Base-by-base conservation (phyloP, 2,888 invertebrate species). In the Prenolepis imparis region DNA sequence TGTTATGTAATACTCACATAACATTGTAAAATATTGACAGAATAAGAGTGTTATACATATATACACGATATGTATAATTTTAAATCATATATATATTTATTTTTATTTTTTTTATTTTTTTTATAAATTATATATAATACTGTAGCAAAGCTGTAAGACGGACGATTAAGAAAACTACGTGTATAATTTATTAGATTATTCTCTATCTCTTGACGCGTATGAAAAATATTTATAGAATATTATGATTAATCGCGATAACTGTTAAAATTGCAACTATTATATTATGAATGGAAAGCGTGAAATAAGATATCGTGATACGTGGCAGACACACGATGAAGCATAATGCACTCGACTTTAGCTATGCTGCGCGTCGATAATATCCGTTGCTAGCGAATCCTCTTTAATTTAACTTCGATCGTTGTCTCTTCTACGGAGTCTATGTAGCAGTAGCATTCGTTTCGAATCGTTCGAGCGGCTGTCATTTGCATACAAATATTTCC, bases 401-500 rank as follows among this genome's bases (percentile, higher is more conserved):
- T 72, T 80, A 80, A 80, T 80, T 80, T 80, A 80, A 80, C 78
- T 70, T 80, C 72, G 78, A 80, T 80, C 78, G 72, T 78, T 32
- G 72, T 70, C 32, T 44, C 59, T 32, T 70, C 18, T 18, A 36
- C 15, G 21, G 48, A 32, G 44, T 12, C 41, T 15, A 24, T 59
- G 32, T 44, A n/a, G n/a, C 28, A 28, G 28, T 28, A 70, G 32
- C 32, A 28, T 66, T 36, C 12, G 32, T 63, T 41, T 32, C 32
- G 21, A 11, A 48, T 39, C 36, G 32, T 74, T n/a, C 52, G 6
- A 18, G 12, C 44, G n/a, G 39, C 64, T 55, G 39, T 44, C 41
- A n/a, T 11, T 15, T 36, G 36, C 48, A 41, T 39, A 55, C 44
- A 28, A 59, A 80, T 72, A 80, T 80, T 80, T 72, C 24, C 52